Conservation (phyloP, 2,113 vertebrate species). For the Phoxinus phoxinus region DNA sequence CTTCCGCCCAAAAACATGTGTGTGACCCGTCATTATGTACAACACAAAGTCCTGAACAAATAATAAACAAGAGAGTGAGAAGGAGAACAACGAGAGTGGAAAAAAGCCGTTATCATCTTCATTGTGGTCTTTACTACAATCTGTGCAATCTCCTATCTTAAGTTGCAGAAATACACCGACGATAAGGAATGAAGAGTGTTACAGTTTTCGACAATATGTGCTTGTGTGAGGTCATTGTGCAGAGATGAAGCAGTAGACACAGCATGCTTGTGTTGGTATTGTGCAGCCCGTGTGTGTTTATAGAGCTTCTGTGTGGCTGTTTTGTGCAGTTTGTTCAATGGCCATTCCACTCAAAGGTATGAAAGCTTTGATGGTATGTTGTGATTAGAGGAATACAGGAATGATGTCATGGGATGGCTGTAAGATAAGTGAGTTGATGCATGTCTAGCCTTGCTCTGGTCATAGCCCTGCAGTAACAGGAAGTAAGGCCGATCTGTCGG, state of each 20-base stretch:
- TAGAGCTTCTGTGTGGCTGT: constrained; percentile 68
- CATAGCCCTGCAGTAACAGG: constrained; percentile 88
- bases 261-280: constrained; percentile 60
- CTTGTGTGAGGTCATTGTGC: constrained; percentile 78
- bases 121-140: constrained; percentile 59
- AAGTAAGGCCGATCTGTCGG: constrained; percentile 89
- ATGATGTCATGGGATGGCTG: constrained; percentile 72
- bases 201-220: constrained; percentile 76
- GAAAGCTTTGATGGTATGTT: constrained; percentile 77
- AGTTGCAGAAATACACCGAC: constrained; percentile 60
- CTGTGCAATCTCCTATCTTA: constrained; percentile 64
- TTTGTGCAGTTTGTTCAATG: constrained; percentile 72
- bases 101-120: constrained; percentile 73
- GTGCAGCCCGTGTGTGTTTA: constrained; percentile 64
- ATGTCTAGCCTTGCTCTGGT: constrained; percentile 84
- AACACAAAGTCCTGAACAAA: constrained; percentile 87
- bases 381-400: constrained; percentile 78
- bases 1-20: constrained; percentile 86
- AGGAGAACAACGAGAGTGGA: constrained; percentile 22
- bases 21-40: constrained; percentile 88
- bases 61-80: constrained; percentile 52
- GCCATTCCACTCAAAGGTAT: constrained; percentile 64
- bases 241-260: constrained; percentile 69
- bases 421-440: constrained; percentile 63
- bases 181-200: constrained; percentile 75